These are phyloP conservation scores for Hetaerina americana DNA, from an alignment of 1,140 invertebrate genomes.

Conservation along the genomic window DNA sequence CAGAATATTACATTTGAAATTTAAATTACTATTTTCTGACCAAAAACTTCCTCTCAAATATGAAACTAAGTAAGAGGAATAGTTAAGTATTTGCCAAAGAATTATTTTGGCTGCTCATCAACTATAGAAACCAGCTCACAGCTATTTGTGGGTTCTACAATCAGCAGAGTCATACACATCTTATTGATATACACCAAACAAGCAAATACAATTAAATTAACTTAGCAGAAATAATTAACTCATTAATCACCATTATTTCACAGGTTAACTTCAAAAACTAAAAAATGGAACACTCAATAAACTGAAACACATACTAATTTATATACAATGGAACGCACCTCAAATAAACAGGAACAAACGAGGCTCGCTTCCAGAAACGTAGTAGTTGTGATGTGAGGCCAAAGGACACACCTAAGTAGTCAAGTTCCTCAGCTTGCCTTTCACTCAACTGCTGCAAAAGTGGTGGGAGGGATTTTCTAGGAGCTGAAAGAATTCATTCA, in stretches of 20 bases:
- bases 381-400: constrained; percentile 72
- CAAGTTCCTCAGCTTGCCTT: constrained; percentile 67
- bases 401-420: constrained; percentile 92
- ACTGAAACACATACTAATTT: neutral
- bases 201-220: too few species aligned
- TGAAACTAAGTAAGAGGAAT: too few species aligned
- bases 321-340: constrained; percentile 34
- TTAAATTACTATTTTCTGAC: too few species aligned
- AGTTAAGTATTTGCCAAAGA: too few species aligned
- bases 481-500: constrained; percentile 38
- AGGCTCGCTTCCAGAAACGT: constrained; percentile 83
- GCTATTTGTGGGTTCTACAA: too few species aligned
- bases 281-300: neutral
- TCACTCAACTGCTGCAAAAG: constrained; percentile 66
- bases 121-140: too few species aligned
- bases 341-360: constrained; percentile 84
- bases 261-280: neutral
- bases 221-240: neutral
- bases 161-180: too few species aligned
- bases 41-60: too few species aligned
- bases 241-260: constrained; percentile 9
- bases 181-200: too few species aligned
- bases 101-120: too few species aligned
- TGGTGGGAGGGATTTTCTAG: constrained; percentile 49
- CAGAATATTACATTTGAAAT: too few species aligned